phyloP scores from a whole-genome alignment of 2,113 vertebrate species.

The Burhinus bistriatus region DNA sequence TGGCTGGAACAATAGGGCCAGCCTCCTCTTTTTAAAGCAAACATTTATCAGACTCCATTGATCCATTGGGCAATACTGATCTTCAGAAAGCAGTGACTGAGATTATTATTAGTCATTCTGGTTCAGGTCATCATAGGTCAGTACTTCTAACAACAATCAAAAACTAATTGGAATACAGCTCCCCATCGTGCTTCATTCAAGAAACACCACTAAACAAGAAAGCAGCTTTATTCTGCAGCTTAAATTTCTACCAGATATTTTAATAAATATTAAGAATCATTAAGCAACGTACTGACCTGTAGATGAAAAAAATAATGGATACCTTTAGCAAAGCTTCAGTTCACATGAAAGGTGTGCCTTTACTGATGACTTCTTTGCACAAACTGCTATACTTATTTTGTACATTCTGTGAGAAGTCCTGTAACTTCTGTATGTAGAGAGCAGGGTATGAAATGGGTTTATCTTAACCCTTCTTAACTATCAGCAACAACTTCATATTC shows the following conservation, averaged over 20 bases:
- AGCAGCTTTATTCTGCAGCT: not conserved
- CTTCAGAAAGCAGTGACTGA: not conserved
- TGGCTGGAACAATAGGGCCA: not conserved
- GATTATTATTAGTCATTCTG: not conserved
- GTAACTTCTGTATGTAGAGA: not conserved
- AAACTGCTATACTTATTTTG: not conserved
- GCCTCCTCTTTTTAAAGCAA: not conserved
- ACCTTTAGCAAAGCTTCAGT: not conserved
- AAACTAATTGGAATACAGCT: not conserved
- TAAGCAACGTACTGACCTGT: not conserved
- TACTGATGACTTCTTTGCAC: not conserved
- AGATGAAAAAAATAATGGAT: not conserved
- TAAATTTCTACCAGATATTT: not conserved
- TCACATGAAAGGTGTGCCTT: not conserved
- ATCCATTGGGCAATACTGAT: not conserved
- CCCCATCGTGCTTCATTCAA: not conserved
- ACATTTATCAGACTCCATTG: not conserved
- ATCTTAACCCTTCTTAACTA: not conserved
- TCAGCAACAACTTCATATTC: not conserved
- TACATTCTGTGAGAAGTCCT: not conserved
- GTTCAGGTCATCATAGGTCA: not conserved
- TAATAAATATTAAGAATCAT: not conserved
- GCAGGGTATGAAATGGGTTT: not conserved
- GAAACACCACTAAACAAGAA: not conserved
- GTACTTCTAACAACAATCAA: not conserved